Conservation (phyloP, 2,888 invertebrate species). For the Dorcus hopei region DNA sequence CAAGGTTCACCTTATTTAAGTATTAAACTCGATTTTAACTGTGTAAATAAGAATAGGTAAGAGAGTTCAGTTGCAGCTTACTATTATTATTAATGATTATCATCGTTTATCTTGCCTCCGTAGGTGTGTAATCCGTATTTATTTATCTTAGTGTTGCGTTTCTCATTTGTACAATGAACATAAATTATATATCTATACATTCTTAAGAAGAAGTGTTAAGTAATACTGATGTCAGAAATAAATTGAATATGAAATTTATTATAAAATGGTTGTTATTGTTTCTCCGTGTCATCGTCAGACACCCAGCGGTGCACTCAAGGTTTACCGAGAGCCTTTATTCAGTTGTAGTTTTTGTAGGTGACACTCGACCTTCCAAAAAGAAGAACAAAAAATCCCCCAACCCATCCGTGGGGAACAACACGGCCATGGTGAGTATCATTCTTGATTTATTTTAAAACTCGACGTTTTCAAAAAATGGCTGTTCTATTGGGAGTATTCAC, state of each 20-base stretch:
- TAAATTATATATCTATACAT: constrained; percentile 26
- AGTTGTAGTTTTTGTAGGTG: constrained; percentile 38
- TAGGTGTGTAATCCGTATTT: constrained; percentile 30
- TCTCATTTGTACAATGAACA: constrained; percentile 32
- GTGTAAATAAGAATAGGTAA: constrained; percentile 19
- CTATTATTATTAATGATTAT: constrained; percentile 1
- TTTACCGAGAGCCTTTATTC: constrained; percentile 1
- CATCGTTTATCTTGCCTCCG: constrained; percentile 39
- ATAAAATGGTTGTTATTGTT: constrained; percentile 34
- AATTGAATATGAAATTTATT: constrained; percentile 42
- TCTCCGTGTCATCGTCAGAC: constrained; percentile 12
- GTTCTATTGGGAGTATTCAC: not conserved
- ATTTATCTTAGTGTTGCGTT: constrained; percentile 23
- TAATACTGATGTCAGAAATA: constrained; percentile 43
- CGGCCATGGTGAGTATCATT: constrained; percentile 20
- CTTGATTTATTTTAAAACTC: not conserved
- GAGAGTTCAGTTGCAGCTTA: constrained; percentile 19
- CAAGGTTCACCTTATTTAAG: not conserved
- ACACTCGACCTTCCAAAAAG: constrained; percentile 53
- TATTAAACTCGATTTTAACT: constrained; percentile 15
- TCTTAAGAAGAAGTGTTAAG: constrained; percentile 38
- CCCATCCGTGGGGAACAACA: constrained; percentile 34
- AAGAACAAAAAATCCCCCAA: constrained; percentile 54
- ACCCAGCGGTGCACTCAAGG: constrained; percentile 24
- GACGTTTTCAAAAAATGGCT: not conserved